Evolutionary conservation across 2,797 vertebrate genomes (phyloP).

Genomic region (Hypotaenidia philippensis): DNA sequence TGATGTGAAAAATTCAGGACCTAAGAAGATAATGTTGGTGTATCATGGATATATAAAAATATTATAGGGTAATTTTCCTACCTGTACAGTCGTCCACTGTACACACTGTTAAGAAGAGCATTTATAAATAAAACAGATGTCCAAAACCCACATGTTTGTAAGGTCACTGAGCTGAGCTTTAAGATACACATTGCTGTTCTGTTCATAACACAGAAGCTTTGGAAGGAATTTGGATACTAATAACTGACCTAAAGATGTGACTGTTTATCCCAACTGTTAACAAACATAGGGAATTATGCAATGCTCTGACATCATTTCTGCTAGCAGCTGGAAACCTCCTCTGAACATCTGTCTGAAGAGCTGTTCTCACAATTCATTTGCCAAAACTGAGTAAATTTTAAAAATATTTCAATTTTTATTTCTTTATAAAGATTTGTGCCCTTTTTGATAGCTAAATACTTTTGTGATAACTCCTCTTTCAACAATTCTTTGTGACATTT

Average conservation of each 20-base stretch:
- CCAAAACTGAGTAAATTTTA: constrained; percentile 62
- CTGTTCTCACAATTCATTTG: constrained; percentile 50
- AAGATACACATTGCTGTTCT: constrained; percentile 29
- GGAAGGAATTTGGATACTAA: constrained; percentile 17
- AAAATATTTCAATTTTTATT: constrained; percentile 12
- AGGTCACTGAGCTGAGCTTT: constrained; percentile 41
- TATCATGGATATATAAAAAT: background rate
- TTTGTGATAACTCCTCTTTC: background rate
- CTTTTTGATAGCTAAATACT: background rate
- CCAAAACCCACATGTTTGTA: background rate
- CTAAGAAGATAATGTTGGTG: background rate
- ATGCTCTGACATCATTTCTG: constrained; percentile 46
- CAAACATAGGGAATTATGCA: constrained; percentile 61
- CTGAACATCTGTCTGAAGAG: constrained; percentile 56
- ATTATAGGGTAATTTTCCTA: background rate
- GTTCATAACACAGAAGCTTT: constrained; percentile 44
- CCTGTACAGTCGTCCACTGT: background rate
- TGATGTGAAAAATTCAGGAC: background rate
- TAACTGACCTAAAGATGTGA: background rate
- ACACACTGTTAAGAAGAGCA: background rate
- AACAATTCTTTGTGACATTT: background rate
- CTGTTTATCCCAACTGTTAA: constrained; percentile 68
- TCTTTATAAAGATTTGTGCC: background rate
- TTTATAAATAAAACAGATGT: constrained; percentile 28
- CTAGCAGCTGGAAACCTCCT: constrained; percentile 47